These are phyloP conservation scores for Colossoma macropomum DNA, from an alignment of 2,113 vertebrate genomes.

Conservation along the genomic window DNA sequence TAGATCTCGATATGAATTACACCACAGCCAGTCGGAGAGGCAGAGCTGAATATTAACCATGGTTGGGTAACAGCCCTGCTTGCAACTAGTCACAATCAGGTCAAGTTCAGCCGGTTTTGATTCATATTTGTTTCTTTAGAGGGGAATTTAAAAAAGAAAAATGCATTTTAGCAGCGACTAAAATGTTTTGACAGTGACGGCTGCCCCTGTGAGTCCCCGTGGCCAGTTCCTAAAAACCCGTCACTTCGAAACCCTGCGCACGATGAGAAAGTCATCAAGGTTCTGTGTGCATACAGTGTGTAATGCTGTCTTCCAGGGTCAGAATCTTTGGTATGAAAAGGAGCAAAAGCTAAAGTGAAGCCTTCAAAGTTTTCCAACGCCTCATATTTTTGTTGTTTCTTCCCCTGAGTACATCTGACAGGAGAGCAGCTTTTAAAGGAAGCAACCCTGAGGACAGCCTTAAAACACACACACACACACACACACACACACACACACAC, in stretches of 20 bases:
- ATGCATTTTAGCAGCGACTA: constrained; percentile 1
- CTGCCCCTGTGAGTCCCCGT: constrained; percentile 28
- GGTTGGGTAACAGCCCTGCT: constrained; percentile 30
- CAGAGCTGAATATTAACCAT: constrained; percentile 48
- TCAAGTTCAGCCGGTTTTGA: constrained; percentile 26
- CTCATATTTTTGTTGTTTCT: constrained; percentile 26
- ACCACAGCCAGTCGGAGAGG: constrained; percentile 29
- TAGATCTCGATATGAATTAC: constrained; percentile 42
- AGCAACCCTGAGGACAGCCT: constrained; percentile 31
- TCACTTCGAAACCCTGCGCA: constrained; percentile 24
- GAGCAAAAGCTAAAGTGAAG: constrained; percentile 48
- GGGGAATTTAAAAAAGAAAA: constrained; percentile 19
- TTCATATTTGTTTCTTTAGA: constrained; percentile 23
- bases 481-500: background rate
- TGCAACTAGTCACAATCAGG: constrained; percentile 22
- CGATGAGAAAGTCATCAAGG: constrained; percentile 28
- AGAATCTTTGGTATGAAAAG: constrained; percentile 43
- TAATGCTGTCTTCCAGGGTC: constrained; percentile 32
- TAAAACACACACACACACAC: constrained; percentile 11
- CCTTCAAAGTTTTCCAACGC: constrained; percentile 30
- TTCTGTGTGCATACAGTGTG: constrained; percentile 25
- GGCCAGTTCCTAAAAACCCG: constrained; percentile 11
- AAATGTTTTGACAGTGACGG: constrained; percentile 42
- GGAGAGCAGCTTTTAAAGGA: constrained; percentile 43
- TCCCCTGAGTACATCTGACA: constrained; percentile 45